Base-by-base conservation (phyloP, 1,140 invertebrate genomes). In the Lasioglossum baleicum region DNA sequence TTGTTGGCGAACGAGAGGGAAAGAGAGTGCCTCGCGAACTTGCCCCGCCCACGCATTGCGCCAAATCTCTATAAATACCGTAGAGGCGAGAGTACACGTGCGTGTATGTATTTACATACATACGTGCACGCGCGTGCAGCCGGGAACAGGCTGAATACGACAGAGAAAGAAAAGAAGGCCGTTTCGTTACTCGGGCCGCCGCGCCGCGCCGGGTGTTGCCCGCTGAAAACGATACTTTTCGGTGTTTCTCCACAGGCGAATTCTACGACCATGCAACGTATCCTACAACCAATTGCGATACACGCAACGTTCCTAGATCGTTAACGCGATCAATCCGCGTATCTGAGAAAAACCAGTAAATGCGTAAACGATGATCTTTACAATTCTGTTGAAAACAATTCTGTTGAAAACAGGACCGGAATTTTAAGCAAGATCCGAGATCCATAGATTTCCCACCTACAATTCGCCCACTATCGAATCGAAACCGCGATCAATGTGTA, bases 61-160 rank as follows among this genome's bases (percentile, higher is more conserved):
- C 80, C 82, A 83, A 87, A 87, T 87, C 85, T 87, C 85, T 87
- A 87, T 87, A 87, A 87, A 87, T 87, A 87, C 51, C 83, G 40
- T 63, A 66, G 51, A 64, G 67, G 60, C 69, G 72, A 74, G 69
- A 72, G 81, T 65, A 31, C 10, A 10, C 13, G 51, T 1, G 6
- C 48, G 51, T 63, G 72, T 76, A 80, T 67, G 44, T 48, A 26
- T 51, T 26, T 22, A 26, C 40, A 26, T 56, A 35, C 40, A 26
- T 56, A 35, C 31, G 48, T 20, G 48, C 5, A 35, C 53, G 51
- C 22, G 44, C 51, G 51, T 53, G 51, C 17, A 53, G 51, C 17
- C 17, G 51, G 51, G 13, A 53, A 20, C 51, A 15, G 51, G 13
- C 51, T 6, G 51, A 22, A 42, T n/a, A 42, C 20, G 15, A 10